phyloP scores from a whole-genome alignment of 2,888 invertebrate genomes.

The Nomada hirtipes region DNA sequence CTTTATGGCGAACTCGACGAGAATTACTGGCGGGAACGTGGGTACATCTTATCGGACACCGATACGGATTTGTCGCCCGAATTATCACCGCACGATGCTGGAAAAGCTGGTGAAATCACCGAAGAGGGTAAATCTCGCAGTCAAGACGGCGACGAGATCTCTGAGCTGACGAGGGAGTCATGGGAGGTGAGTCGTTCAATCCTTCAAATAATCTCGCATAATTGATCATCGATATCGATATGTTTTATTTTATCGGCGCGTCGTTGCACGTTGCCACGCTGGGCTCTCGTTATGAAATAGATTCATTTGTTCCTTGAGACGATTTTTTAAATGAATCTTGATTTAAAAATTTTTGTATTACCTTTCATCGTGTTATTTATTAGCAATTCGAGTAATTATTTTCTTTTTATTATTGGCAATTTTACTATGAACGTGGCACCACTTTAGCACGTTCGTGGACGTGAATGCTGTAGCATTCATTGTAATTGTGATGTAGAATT shows the following conservation, averaged over 20 bases:
- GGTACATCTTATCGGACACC: constrained; percentile 94
- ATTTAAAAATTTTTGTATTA: no score
- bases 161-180: constrained; percentile 93
- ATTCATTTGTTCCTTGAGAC: no score
- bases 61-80: constrained; percentile 92
- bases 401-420: no score
- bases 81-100: constrained; percentile 79
- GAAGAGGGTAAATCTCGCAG: constrained; percentile 78
- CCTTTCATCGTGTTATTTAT: no score
- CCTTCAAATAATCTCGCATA: no score
- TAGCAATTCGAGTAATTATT: no score
- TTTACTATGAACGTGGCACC: no score
- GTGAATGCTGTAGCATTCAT: no score
- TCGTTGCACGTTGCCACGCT: constrained; percentile 14
- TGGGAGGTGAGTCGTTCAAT: constrained; percentile 93
- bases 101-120: constrained; percentile 80
- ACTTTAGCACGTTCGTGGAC: not conserved
- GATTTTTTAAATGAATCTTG: no score
- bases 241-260: not conserved
- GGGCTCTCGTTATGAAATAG: no score
- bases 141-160: constrained; percentile 87
- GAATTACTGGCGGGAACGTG: constrained; percentile 88
- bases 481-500: no score
- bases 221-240: not conserved
- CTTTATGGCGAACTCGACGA: constrained; percentile 96